These are phyloP conservation scores for Adrianichthys oophorus DNA, from an alignment of 2,797 vertebrate genomes.

Conservation along the genomic window DNA sequence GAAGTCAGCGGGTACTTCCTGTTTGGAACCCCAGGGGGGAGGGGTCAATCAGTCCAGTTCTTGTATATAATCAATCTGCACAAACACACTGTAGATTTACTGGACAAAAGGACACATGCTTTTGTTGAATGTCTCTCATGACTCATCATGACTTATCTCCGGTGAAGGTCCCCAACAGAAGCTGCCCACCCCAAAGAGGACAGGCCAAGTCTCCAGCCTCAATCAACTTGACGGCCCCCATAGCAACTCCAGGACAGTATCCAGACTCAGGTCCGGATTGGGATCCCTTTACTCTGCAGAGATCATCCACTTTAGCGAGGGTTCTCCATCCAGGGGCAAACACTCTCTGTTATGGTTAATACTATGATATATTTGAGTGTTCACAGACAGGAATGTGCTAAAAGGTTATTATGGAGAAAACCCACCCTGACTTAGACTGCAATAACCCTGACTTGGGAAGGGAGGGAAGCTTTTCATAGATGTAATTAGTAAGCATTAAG, in stretches of 20 bases:
- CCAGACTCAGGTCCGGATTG: conserved; percentile 46
- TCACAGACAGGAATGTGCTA: conserved; percentile 47
- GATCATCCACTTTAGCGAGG: conserved; percentile 61
- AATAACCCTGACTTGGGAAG: no score
- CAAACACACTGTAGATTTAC: not conserved
- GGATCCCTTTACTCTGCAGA: conserved; percentile 66
- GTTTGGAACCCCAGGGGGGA: no score
- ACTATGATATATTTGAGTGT: conserved; percentile 63
- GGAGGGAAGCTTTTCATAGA: conserved; percentile 22
- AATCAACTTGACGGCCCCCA: conserved; percentile 32
- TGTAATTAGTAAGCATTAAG: not conserved
- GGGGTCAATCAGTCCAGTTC: no score
- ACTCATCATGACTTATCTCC: conserved; percentile 4
- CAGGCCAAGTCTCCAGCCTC: conserved; percentile 9
- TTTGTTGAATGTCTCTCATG: not conserved
- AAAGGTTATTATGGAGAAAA: conserved; percentile 47
- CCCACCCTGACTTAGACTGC: not conserved
- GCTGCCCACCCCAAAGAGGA: conserved; percentile 27
- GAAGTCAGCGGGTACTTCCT: no score
- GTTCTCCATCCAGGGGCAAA: conserved; percentile 35
- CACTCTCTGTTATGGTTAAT: conserved; percentile 52
- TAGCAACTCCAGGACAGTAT: conserved; percentile 46
- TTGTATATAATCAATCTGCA: no score
- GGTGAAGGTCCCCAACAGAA: conserved; percentile 17
- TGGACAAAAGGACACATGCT: conserved; percentile 10